A percentile compares a stretch with the other conserved stretches of the same genome.
These are phyloP conservation scores for Tryphoninae sp. DNA, from an alignment of 2,888 invertebrate genomes.

Conservation along the genomic window DNA sequence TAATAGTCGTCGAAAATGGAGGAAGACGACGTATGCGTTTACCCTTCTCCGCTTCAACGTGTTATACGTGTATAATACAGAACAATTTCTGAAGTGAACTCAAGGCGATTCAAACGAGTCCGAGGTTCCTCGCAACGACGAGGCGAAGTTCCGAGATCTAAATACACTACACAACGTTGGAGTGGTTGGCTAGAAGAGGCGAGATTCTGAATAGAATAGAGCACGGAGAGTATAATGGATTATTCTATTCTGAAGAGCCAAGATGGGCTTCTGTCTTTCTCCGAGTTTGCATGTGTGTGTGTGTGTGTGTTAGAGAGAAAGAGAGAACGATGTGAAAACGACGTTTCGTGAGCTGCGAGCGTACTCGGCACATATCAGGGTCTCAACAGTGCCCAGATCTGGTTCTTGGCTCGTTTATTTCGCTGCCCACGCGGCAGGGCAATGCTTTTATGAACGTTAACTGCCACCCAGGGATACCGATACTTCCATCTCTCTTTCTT, in stretches of 20 bases:
- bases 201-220: slow-evolving; percentile 49
- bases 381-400: slow-evolving; percentile 62
- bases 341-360: slow-evolving; percentile 16
- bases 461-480: slow-evolving; percentile 74
- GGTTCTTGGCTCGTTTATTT: slow-evolving; percentile 65
- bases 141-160: slow-evolving; percentile 20
- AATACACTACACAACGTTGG: slow-evolving; percentile 23
- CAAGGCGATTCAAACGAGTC: slow-evolving; percentile 42
- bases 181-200: neutral
- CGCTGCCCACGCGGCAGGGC: slow-evolving; percentile 63
- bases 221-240: slow-evolving; percentile 48
- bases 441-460: slow-evolving; percentile 65
- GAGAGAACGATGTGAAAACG: slow-evolving; percentile 17
- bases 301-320: neutral
- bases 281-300: neutral
- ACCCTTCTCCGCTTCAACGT: neutral
- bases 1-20: neutral
- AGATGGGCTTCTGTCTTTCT: slow-evolving; percentile 41
- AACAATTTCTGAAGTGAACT: slow-evolving; percentile 21
- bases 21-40: too few species aligned
- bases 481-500: slow-evolving; percentile 60
- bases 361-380: slow-evolving; percentile 19
- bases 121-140: slow-evolving; percentile 27
- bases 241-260: slow-evolving; percentile 52
- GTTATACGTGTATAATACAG: neutral